Evolutionary conservation across 2,113 vertebrate species (phyloP).

Genomic region (Paracanthobrama guichenoti): DNA sequence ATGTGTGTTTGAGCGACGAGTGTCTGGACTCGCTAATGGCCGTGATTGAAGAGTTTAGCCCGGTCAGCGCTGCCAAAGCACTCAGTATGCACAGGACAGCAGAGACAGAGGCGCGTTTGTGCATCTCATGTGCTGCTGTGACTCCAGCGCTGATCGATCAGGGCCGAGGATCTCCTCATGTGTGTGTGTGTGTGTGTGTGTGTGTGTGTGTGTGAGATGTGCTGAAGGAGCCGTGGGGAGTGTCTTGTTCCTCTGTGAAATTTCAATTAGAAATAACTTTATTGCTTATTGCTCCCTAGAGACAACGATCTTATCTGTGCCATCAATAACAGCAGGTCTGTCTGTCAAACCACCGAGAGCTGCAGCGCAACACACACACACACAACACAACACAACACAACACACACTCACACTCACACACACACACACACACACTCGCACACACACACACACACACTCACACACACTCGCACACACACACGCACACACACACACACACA

Average conservation of each 20-base stretch:
- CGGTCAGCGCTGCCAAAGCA: neutral
- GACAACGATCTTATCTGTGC: conserved; percentile 70
- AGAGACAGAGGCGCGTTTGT: conserved; percentile 4
- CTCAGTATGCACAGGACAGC: neutral
- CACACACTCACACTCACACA: neutral
- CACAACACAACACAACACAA: too few species aligned
- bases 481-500: too few species aligned
- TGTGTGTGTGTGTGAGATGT: conserved; percentile 20
- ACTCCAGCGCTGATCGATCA: conserved; percentile 27
- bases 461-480: neutral
- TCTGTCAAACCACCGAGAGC: conserved; percentile 60
- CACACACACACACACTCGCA: neutral
- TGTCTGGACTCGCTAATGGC: neutral
- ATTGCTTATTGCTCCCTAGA: conserved; percentile 66
- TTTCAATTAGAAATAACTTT: conserved; percentile 75
- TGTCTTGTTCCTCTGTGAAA: conserved; percentile 59
- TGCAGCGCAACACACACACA: neutral
- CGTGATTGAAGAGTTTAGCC: neutral
- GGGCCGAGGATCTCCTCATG: neutral
- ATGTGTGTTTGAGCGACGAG: neutral
- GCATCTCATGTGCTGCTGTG: conserved; percentile 14
- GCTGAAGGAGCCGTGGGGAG: conserved; percentile 19
- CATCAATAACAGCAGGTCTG: conserved; percentile 70
- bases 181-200: conserved; percentile 27
- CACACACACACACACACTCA: neutral